phyloP scores from a whole-genome alignment of 92 coral and sea anemone species.

The Epizoanthus stellaris region DNA sequence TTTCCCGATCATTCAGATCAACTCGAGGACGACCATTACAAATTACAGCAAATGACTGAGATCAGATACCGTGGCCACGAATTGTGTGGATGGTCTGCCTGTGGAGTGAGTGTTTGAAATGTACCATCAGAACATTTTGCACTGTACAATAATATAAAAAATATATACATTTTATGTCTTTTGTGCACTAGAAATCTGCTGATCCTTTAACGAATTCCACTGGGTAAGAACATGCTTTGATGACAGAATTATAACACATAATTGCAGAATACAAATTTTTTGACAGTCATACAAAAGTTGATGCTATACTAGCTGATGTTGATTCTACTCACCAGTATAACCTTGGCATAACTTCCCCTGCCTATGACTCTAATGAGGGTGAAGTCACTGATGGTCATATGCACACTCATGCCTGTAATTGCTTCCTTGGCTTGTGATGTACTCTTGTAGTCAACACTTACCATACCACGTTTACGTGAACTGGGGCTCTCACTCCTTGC shows the following conservation, averaged over 20 bases:
- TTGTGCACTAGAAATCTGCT: too few species aligned
- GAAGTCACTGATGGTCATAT: constrained; percentile 82
- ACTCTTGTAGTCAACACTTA: constrained; percentile 76
- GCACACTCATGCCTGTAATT: constrained; percentile 69
- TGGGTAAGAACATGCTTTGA: not conserved
- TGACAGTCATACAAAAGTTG: not conserved
- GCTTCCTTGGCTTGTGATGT: constrained; percentile 86
- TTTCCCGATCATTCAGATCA: too few species aligned
- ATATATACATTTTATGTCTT: too few species aligned
- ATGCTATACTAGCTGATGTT: too few species aligned
- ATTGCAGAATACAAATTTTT: not conserved
- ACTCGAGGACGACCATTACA: too few species aligned
- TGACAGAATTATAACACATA: not conserved
- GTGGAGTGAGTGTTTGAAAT: too few species aligned
- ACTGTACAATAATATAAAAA: too few species aligned
- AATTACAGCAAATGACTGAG: too few species aligned
- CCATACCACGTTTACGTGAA: constrained; percentile 86
- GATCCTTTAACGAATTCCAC: too few species aligned
- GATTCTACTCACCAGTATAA: constrained; percentile 81
- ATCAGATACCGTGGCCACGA: too few species aligned
- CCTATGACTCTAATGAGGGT: constrained; percentile 93
- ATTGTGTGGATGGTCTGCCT: too few species aligned
- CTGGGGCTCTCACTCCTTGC: constrained; percentile 98
- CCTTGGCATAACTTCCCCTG: constrained; percentile 98
- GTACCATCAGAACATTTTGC: too few species aligned